Conservation (phyloP, 2,797 vertebrate genomes). For the Gadopsis marmoratus region DNA sequence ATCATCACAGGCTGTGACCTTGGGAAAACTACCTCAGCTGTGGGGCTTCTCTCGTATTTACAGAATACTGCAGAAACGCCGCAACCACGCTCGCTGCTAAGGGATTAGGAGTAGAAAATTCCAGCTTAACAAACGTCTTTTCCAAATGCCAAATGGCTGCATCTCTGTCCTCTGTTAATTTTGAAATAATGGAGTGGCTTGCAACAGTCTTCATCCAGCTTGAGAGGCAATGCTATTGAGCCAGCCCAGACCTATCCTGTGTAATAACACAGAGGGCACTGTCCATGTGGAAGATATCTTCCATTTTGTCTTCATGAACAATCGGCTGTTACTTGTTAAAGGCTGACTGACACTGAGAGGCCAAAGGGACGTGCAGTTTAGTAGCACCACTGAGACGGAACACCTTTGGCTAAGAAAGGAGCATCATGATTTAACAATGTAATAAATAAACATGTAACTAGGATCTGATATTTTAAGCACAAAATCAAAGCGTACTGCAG, state of each 20-base stretch:
- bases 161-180: constrained; percentile 26
- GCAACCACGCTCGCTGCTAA: constrained; percentile 4
- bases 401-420: background rate
- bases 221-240: constrained; percentile 17
- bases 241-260: constrained; percentile 27
- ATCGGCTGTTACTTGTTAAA: background rate
- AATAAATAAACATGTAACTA: constrained; percentile 9
- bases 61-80: constrained; percentile 47
- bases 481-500: constrained; percentile 1
- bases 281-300: constrained; percentile 11
- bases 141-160: constrained; percentile 52
- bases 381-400: background rate
- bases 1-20: constrained; percentile 68
- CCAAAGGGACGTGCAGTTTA: background rate
- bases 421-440: background rate
- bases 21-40: constrained; percentile 72
- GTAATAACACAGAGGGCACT: constrained; percentile 18
- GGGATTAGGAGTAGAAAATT: constrained; percentile 63
- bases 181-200: constrained; percentile 33
- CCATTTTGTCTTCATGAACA: constrained; percentile 5
- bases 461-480: constrained; percentile 25
- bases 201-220: constrained; percentile 1
- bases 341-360: background rate
- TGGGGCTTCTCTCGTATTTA: constrained; percentile 46
- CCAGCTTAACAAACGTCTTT: constrained; percentile 44